Evolutionary conservation across 1,140 invertebrate genomes (phyloP).

Genomic region (Drosophila murphyi): DNA sequence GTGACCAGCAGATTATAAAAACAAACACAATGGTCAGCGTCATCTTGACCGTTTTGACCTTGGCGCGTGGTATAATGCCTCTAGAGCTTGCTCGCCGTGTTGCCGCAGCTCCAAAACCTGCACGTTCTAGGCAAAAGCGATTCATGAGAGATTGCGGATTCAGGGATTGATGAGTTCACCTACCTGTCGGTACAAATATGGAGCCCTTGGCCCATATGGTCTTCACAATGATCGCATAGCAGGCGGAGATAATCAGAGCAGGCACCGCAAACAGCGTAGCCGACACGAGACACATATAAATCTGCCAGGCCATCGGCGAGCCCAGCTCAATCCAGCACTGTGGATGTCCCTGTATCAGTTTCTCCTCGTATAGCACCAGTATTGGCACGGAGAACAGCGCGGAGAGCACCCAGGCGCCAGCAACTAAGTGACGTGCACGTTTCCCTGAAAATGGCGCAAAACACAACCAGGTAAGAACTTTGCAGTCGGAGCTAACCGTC

Average conservation of each 20-base stretch:
- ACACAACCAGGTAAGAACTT: neutral
- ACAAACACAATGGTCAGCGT: slow-evolving; percentile 98
- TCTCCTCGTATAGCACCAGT: slow-evolving; percentile 92
- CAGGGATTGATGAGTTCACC: neutral
- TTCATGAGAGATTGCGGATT: slow-evolving; percentile 7
- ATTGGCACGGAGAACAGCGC: slow-evolving; percentile 93
- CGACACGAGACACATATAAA: slow-evolving; percentile 95
- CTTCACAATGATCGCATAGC: slow-evolving; percentile 95
- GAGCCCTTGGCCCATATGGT: slow-evolving; percentile 94
- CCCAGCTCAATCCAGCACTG: slow-evolving; percentile 97
- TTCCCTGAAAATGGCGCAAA: slow-evolving; percentile 88
- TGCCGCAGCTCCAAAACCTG: slow-evolving; percentile 85
- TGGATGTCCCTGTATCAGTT: slow-evolving; percentile 89
- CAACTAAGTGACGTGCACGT: slow-evolving; percentile 91
- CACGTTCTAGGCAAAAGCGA: slow-evolving; percentile 57
- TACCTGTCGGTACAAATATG: slow-evolving; percentile 85
- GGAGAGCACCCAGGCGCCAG: slow-evolving; percentile 93
- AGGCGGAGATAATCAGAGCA: slow-evolving; percentile 94
- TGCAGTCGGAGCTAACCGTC: too few relatives aligned
- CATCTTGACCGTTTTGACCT: slow-evolving; percentile 99
- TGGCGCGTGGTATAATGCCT: slow-evolving; percentile 96
- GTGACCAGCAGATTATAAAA: slow-evolving; percentile 98
- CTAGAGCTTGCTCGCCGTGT: slow-evolving; percentile 90
- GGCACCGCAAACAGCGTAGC: slow-evolving; percentile 94
- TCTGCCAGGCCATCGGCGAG: slow-evolving; percentile 91